Evolutionary conservation across 2,888 invertebrate species (phyloP).

Genomic region (Ormia ochracea): DNA sequence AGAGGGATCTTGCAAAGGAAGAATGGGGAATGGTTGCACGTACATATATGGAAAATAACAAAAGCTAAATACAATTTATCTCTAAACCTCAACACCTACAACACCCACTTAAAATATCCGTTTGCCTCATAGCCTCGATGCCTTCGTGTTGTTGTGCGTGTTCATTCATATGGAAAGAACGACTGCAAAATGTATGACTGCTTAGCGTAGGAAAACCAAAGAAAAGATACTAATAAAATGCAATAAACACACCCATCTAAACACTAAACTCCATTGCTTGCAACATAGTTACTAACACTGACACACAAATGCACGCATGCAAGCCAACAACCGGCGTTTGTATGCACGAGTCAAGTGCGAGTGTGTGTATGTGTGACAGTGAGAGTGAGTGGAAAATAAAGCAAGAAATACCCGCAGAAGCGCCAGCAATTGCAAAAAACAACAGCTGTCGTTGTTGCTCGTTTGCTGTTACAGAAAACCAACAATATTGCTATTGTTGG

Average conservation of each 20-base stretch:
- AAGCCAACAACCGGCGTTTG: neutral
- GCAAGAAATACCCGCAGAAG: constrained; percentile 44
- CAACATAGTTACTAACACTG: constrained; percentile 6
- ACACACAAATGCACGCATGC: neutral
- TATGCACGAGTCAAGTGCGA: neutral
- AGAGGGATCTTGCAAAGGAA: neutral
- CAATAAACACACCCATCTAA: constrained; percentile 60
- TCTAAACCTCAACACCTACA: constrained; percentile 56
- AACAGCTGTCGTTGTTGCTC: constrained; percentile 52
- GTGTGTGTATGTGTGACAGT: neutral
- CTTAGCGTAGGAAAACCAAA: constrained; percentile 30
- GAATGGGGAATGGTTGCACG: neutral
- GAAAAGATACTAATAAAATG: constrained; percentile 61
- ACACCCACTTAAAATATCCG: constrained; percentile 30
- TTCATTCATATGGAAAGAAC: constrained; percentile 35
- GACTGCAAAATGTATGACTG: constrained; percentile 31
- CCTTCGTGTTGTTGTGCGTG: neutral
- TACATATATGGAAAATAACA: constrained; percentile 18
- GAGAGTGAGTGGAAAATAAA: too few species aligned
- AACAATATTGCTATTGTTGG: constrained; percentile 38
- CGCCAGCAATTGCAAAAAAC: constrained; percentile 52
- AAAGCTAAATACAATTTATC: constrained; percentile 39
- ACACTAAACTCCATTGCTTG: constrained; percentile 19
- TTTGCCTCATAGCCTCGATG: neutral
- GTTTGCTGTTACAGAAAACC: constrained; percentile 35